Percentiles rank a stretch among this genome's conserved stretches.
These are phyloP conservation scores for Hirundo rustica DNA, from an alignment of 2,797 vertebrate species.

Conservation along the genomic window DNA sequence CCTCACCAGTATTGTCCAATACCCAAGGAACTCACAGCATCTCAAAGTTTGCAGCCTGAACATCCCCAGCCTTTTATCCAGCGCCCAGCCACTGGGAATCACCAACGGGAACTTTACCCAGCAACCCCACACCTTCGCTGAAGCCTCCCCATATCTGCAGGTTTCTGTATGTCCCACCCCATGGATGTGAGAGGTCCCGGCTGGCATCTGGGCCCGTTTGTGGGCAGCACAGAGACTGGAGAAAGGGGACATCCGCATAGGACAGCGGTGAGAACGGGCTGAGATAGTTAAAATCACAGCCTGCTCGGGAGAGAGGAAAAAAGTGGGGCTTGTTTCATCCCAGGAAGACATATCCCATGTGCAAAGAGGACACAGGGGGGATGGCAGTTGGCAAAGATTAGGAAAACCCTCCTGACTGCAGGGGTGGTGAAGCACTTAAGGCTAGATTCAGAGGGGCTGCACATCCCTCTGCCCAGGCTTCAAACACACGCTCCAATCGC, in stretches of 20 bases:
- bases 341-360: neutral
- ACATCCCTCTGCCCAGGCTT: rapidly evolving
- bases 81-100: neutral
- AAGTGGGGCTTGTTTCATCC: neutral
- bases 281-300: neutral
- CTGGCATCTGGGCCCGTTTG: neutral
- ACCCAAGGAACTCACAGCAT: neutral
- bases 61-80: neutral
- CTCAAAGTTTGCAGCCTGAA: neutral
- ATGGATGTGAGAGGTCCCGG: neutral
- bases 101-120: neutral
- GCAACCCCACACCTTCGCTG: neutral
- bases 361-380: neutral
- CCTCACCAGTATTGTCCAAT: neutral
- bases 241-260: rapidly evolving
- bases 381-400: neutral
- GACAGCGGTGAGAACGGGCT: neutral
- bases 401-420: neutral
- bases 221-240: neutral
- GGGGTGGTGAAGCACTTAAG: rapidly evolving
- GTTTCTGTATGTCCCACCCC: neutral
- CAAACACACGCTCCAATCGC: neutral
- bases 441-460: neutral
- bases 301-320: neutral
- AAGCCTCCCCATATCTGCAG: neutral